Base-by-base conservation (phyloP, 1,140 invertebrate species). In the Drosophila bocqueti region DNA sequence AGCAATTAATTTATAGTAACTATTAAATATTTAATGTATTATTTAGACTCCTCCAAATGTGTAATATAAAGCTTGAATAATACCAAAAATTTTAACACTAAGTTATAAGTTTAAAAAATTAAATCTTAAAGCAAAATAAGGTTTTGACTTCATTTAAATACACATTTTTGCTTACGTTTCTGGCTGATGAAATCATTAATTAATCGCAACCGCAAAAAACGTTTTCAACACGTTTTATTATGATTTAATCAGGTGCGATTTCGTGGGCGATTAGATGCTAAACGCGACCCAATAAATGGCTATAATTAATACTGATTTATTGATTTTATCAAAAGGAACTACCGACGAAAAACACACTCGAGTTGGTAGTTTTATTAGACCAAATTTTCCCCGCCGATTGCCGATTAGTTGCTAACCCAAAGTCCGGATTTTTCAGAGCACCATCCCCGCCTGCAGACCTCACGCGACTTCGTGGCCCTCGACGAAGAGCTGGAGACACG, bases 401-500 rank as follows among this genome's bases (percentile, higher is more conserved):
- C 36, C 50, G 65, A 73, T 73, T 49, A 73, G 69, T 71, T 73
- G 43, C 68, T 72, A 73, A 73, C 46, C 67, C 67, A 73, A 73
- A 73, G 69, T 73, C 18, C 69, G 55, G 24, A 18, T 8, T 34
- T 76, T 43, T 21, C 43, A 89, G 84, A 42, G 8, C 85, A 90
- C 65, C 85, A 89, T 81, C 85, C 85, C 31, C 64, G 61, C 2
- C 36, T 89, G 62, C 11, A 8, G 3, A 34, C 43, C 36, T 75
- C 85, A 49, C 85, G 85, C 46, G 85, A 90, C 57, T 89, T 79
- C 10, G 67, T 59, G 52, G 69, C 76, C 38, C 36, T 85, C 42
- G 71, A 81, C 21, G 85, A 90, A 65, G 85, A 89, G 50, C 64
- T 90, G 26, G 55, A 89, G 5, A 85, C 85, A 54, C 65, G 65